These are phyloP conservation scores for Aramus guarauna DNA, from an alignment of 2,113 vertebrate species.

Conservation along the genomic window DNA sequence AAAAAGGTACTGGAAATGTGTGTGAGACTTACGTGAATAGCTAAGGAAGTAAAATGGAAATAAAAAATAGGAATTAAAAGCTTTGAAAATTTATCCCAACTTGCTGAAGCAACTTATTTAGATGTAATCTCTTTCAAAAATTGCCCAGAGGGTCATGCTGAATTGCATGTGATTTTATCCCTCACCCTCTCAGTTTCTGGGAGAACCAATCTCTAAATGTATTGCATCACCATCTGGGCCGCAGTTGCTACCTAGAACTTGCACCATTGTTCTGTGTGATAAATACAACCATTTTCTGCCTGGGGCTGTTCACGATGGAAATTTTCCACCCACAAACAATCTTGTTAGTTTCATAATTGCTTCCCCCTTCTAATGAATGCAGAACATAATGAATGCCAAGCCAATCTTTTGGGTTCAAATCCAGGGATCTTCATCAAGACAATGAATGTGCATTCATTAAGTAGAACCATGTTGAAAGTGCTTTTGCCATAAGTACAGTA, in stretches of 20 bases:
- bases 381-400: not conserved
- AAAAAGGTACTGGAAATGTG: not conserved
- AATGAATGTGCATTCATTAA: slow-evolving; percentile 41
- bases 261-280: not conserved
- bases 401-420: slow-evolving; percentile 37
- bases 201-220: not conserved
- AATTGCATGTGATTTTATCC: not conserved
- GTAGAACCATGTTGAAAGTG: not conserved
- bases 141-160: accelerated
- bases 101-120: not conserved
- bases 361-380: slow-evolving; percentile 15
- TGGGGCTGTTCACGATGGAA: not conserved
- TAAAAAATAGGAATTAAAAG: not conserved
- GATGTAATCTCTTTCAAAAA: not conserved
- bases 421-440: slow-evolving; percentile 30
- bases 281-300: slow-evolving; percentile 16
- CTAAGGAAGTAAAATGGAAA: not conserved
- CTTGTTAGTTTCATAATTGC: slow-evolving; percentile 38
- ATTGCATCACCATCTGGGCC: not conserved
- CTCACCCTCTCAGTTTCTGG: not conserved
- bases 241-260: not conserved
- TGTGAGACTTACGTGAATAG: not conserved
- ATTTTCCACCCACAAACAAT: slow-evolving; percentile 22
- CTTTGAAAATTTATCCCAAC: not conserved
- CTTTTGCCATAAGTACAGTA: slow-evolving; percentile 3